Conservation (phyloP, 2,888 invertebrate genomes). For the Anoncus sp. region DNA sequence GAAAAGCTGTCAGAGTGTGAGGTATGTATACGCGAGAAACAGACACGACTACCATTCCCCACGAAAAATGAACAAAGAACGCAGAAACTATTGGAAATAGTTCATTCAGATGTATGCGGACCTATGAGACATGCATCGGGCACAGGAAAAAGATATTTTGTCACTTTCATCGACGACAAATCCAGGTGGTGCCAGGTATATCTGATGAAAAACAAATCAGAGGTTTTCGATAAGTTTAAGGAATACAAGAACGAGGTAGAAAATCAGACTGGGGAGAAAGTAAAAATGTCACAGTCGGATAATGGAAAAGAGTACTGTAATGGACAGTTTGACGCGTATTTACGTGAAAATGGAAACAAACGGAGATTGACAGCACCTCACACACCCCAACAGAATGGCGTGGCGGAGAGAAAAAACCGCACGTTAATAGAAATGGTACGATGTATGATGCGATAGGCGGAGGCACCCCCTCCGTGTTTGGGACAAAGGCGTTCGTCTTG, state of each 20-base stretch:
- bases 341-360: slow-evolving; percentile 66
- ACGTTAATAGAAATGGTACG: slow-evolving; percentile 60
- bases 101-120: slow-evolving; percentile 63
- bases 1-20: slow-evolving; percentile 49
- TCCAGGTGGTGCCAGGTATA: slow-evolving; percentile 58
- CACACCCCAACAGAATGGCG: slow-evolving; percentile 72
- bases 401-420: slow-evolving; percentile 70
- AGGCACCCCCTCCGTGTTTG: slow-evolving; percentile 58
- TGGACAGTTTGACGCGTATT: slow-evolving; percentile 58
- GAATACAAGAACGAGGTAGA: slow-evolving; percentile 49
- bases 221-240: slow-evolving; percentile 49
- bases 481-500: slow-evolving; percentile 47
- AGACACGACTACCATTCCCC: slow-evolving; percentile 45
- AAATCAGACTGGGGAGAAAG: slow-evolving; percentile 50
- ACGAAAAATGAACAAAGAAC: slow-evolving; percentile 39
- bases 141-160: slow-evolving; percentile 52
- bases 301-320: slow-evolving; percentile 64
- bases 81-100: slow-evolving; percentile 63
- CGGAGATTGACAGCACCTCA: slow-evolving; percentile 67
- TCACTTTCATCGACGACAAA: slow-evolving; percentile 62
- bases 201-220: slow-evolving; percentile 57
- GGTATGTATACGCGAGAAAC: slow-evolving; percentile 53
- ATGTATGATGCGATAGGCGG: slow-evolving; percentile 56
- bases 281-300: slow-evolving; percentile 62
- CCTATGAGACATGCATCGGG: slow-evolving; percentile 53